phyloP scores from a whole-genome alignment of 2,888 invertebrate species.

The Ornithoptera priamus region DNA sequence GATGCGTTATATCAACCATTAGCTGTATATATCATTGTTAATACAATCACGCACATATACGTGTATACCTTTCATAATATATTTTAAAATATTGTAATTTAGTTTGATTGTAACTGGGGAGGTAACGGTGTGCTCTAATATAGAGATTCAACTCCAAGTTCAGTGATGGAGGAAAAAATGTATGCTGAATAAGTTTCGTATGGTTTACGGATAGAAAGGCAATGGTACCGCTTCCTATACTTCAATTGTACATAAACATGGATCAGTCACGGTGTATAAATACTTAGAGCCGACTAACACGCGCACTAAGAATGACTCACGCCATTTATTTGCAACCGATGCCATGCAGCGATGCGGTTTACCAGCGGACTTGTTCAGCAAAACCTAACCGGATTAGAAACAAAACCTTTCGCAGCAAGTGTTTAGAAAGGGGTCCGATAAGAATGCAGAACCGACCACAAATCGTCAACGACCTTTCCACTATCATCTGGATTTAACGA shows the following conservation, averaged over 20 bases:
- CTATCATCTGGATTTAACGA: no score
- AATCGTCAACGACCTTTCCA: no score
- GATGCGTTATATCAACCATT: no score
- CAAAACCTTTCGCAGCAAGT: neutral
- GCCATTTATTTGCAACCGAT: conserved; percentile 8
- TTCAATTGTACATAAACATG: conserved; percentile 25
- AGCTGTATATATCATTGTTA: no score
- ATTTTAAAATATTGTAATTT: no score
- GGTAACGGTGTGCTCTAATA: no score
- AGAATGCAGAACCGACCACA: no score
- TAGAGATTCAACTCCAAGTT: no score
- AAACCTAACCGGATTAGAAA: neutral
- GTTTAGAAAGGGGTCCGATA: neutral
- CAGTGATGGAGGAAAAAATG: no score
- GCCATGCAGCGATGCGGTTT: neutral
- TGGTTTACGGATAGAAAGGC: conserved; percentile 49
- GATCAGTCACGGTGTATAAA: conserved; percentile 14
- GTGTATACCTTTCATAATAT: no score
- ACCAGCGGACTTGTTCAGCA: neutral
- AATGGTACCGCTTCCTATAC: conserved; percentile 6
- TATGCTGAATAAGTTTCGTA: neutral
- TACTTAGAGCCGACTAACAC: neutral
- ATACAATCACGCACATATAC: no score
- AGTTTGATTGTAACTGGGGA: no score
- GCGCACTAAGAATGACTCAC: conserved; percentile 9